These are phyloP conservation scores for Aspidoscelis tigris DNA, from an alignment of 2,113 vertebrate genomes.

Conservation along the genomic window DNA sequence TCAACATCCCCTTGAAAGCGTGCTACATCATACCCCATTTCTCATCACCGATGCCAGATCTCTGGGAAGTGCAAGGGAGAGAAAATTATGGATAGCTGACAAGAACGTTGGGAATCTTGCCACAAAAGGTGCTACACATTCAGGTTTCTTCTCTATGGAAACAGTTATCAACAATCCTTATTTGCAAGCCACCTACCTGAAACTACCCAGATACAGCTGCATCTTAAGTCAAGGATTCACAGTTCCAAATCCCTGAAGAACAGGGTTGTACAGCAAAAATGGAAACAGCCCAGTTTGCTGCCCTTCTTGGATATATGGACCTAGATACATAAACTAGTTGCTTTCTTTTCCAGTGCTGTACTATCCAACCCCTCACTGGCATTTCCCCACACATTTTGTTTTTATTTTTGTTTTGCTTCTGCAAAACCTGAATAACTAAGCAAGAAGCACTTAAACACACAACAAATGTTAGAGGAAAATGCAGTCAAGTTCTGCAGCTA, in stretches of 20 bases:
- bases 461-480: not conserved
- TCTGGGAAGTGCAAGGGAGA: slow-evolving; percentile 66
- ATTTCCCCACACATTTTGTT: not conserved
- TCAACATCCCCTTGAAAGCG: slow-evolving; percentile 98
- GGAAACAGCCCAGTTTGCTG: not conserved
- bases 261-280: not conserved
- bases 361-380: not conserved
- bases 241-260: rapidly evolving
- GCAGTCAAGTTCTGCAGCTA: not conserved
- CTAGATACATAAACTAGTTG: not conserved
- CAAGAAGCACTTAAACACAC: not conserved
- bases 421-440: rapidly evolving
- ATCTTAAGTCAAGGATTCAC: not conserved
- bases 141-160: not conserved
- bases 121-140: not conserved
- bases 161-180: not conserved
- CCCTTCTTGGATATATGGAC: rapidly evolving
- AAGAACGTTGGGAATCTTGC: not conserved
- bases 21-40: slow-evolving; percentile 98
- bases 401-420: no score
- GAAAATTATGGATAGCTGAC: not conserved
- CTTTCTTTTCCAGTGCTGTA: not conserved
- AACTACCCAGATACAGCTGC: not conserved
- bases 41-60: slow-evolving; percentile 86
- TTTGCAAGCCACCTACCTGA: rapidly evolving